These are phyloP conservation scores for Notamacropus eugenii DNA, from an alignment of 2,797 vertebrate species.

Conservation along the genomic window DNA sequence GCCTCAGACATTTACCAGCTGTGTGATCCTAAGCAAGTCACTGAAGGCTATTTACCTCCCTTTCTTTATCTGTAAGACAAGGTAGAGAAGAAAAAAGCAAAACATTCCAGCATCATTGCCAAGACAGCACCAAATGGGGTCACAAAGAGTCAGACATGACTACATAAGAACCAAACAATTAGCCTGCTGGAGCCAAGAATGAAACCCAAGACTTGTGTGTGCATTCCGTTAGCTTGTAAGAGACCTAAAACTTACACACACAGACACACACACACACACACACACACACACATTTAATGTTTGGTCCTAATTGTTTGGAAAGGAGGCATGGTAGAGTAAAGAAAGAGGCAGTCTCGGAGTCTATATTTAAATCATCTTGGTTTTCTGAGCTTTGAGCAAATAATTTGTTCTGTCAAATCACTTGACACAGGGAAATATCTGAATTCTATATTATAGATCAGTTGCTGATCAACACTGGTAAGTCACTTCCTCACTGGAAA, in stretches of 20 bases:
- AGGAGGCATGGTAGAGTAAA: background rate
- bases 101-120: background rate
- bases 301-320: background rate
- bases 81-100: background rate
- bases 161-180: background rate
- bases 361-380: background rate
- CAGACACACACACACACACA: no score
- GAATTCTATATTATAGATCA: background rate
- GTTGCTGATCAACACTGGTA: background rate
- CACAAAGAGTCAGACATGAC: background rate
- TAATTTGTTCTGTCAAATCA: background rate
- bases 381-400: background rate
- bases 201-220: background rate
- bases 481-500: background rate
- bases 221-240: background rate
- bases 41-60: background rate
- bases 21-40: background rate
- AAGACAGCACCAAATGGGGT: background rate
- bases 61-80: background rate
- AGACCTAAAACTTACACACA: background rate
- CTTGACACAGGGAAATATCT: background rate
- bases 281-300: background rate
- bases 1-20: background rate
- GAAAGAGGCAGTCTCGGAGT: background rate
- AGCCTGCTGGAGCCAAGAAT: background rate